phyloP scores from a whole-genome alignment of 2,797 vertebrate species.

The Halcyon badia region DNA sequence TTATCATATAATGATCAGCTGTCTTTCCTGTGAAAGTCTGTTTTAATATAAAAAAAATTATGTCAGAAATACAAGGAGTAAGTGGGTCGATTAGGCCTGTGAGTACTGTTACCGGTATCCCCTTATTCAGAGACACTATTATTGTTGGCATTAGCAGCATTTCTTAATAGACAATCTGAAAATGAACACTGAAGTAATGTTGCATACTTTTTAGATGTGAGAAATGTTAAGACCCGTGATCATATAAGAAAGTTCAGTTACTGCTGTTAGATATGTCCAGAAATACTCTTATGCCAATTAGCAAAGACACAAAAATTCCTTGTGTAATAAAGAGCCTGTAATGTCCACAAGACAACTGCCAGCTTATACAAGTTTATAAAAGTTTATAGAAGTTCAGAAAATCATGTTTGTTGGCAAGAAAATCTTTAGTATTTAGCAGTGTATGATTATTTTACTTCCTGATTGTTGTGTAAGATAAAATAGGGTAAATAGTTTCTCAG shows the following conservation, averaged over 20 bases:
- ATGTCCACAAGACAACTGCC: background rate
- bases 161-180: background rate
- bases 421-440: background rate
- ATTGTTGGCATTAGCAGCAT: background rate
- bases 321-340: background rate
- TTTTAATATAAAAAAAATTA: background rate
- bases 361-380: background rate
- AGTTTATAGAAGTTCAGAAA: background rate
- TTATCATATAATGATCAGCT: background rate
- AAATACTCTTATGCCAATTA: background rate
- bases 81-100: background rate
- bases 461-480: background rate
- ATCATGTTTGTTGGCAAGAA: background rate
- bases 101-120: background rate
- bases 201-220: background rate
- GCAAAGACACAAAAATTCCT: background rate
- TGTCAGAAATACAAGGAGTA: background rate
- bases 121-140: background rate
- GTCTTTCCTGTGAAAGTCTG: background rate
- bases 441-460: background rate
- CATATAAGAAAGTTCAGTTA: background rate
- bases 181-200: background rate
- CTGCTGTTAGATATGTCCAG: background rate
- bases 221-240: background rate
- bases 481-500: background rate